A percentile compares a stretch with the other conserved stretches of the same genome.
phyloP scores from a whole-genome alignment of 2,888 invertebrate species.

The Drosophila paramelanica region DNA sequence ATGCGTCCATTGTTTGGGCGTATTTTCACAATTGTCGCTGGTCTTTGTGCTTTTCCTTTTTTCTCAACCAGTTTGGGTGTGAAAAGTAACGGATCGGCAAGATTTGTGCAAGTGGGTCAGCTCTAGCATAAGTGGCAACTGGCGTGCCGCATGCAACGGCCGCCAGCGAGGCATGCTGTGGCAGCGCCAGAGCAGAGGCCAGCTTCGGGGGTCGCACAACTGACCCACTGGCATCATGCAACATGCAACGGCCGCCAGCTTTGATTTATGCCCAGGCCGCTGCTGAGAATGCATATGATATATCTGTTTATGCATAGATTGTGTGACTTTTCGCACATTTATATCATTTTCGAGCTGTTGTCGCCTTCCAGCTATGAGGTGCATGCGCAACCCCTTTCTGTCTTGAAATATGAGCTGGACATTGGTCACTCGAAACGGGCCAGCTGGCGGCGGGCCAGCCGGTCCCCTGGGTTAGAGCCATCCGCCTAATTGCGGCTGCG shows the following conservation, averaged over 20 bases:
- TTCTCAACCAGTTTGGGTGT: constrained; percentile 64
- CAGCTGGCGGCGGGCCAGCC: constrained; percentile 57
- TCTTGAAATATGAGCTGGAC: constrained; percentile 70
- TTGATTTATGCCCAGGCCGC: constrained; percentile 60
- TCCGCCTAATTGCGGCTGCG: constrained; percentile 49
- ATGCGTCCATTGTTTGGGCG: constrained; percentile 48
- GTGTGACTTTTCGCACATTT: constrained; percentile 12
- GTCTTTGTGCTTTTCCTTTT: constrained; percentile 56
- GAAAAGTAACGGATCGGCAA: constrained; percentile 68
- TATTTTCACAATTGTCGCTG: constrained; percentile 71
- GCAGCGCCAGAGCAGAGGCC: constrained; percentile 2
- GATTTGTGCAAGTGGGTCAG: constrained; percentile 70
- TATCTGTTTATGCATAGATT: background rate
- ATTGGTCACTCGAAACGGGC: constrained; percentile 61
- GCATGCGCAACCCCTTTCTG: constrained; percentile 28
- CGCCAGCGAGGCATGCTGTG: constrained; percentile 23
- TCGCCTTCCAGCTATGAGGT: constrained; percentile 45
- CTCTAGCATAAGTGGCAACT: constrained; percentile 27
- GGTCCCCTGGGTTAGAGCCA: constrained; percentile 16
- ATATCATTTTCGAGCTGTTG: constrained; percentile 50
- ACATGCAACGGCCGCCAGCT: constrained; percentile 34
- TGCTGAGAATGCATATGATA: background rate
- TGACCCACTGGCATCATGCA: constrained; percentile 24
- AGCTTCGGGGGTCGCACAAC: constrained; percentile 3
- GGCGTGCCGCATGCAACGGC: constrained; percentile 68